Base-by-base conservation (phyloP, 2,888 invertebrate genomes). In the Hyposoter didymator region DNA sequence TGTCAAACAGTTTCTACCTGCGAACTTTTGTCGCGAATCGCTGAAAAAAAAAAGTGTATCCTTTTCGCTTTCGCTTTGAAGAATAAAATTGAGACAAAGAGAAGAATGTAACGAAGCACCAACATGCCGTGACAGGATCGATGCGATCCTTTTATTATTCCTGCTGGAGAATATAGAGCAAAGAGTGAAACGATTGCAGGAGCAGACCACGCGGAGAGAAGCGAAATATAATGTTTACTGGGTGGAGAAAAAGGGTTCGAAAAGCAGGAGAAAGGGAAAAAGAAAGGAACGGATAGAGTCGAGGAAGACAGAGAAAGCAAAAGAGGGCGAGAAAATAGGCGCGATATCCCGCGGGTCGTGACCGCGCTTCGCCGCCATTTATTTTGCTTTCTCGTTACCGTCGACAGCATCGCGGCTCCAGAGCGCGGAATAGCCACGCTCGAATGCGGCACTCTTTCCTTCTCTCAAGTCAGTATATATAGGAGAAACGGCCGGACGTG, bases 321-420 rank as follows among this genome's bases (percentile, higher is more conserved):
- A 17, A 14, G 3, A 35, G 74, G 62, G 69, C 67, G 59, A 78
- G 70, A 74, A 73, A 39, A 78, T 47, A 81, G 81, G 79, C 84
- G 87, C 84, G 87, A 88, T 87, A 86, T 87, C 73, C 78, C 79
- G 85, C 70, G 64, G 45, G 69, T 47, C 70, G 66, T 75, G 70
- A 35, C 39, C n/a, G 81, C 72, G 74, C 86, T 78, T 84, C 74
- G 82, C 70, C 85, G 88, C 87, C 89, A 90, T 90, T 89, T 89
- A 88, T 90, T 89, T 88, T 82, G 85, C 88, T 88, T 88, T 89
- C 88, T 89, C 88, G 89, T 89, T 89, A 89, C 88, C 89, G 85
- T 88, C 84, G 87, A 87, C 89, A 87, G 87, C 67, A 85, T 76
- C 86, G 59, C 86, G 59, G 75, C 59, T 62, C 59, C 39, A 19